Evolutionary conservation across 1,140 invertebrate species (phyloP), one percentile per base, ranked within the genome.

Genomic region (Aphelenchoides fujianensis): DNA sequence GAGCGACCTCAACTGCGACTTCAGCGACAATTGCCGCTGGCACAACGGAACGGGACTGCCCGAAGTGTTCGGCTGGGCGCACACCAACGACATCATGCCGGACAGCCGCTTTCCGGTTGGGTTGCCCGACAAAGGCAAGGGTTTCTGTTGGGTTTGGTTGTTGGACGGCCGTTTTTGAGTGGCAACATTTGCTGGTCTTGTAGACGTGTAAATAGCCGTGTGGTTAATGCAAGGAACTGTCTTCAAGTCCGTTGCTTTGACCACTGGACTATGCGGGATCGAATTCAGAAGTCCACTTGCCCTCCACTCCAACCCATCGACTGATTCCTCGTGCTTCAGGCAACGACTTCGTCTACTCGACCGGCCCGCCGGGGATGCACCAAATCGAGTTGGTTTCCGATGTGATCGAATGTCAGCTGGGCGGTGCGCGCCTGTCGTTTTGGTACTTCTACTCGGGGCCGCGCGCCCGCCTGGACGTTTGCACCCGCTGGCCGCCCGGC

Each of bases 341-440:
- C 63, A 70, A 70, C 34, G 32, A 12, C 28, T 70, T 70, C 34
- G 36, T 37, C 16, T 70, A 70, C 34, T 41, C 64, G 5, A 12
- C 23, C 36, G 68, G 35, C 1, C 69, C 69, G 19, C 63, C 63
- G 5, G 69, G 69, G 19, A 70, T 68, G 54, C 62, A 70, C 53
- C 63, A 70, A 36, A 70, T 70, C 32, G 64, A 28, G 37, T 52
- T 70, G 19, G 67, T 71, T n/a, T 48, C 34, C 27, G 70, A 71
- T 53, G 36, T 71, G 48, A 54, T 71, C 30, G 19, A 16, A 53
- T 71, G 70, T 70, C 70, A 71, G 37, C 70, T 71, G 68, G 70
- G 70, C 55, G 70, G 70, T 5, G 70, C 70, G 3, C 27, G 53
- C n/a, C 53, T 71, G 27, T 37, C 30, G 7, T 71, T 71, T 34